Evolutionary conservation across 2,797 vertebrate genomes (phyloP).

Genomic region (Cacajao melanocephalus): DNA sequence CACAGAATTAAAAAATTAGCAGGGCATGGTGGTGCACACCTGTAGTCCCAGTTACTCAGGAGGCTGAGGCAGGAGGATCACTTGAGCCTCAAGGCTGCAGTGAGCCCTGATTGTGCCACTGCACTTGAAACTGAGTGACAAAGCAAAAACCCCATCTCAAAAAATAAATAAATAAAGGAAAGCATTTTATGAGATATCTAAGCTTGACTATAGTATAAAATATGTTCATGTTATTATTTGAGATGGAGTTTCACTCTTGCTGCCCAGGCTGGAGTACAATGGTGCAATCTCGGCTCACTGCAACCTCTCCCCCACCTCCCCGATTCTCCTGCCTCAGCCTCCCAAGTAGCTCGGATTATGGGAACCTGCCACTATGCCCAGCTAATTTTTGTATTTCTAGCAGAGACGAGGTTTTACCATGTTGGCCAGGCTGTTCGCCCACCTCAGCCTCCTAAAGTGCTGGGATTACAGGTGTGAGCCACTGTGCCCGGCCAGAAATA

Average conservation of each 20-base stretch:
- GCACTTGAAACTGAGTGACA: neutral
- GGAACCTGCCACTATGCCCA: accelerated
- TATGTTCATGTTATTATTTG: neutral
- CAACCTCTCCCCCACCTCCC: neutral
- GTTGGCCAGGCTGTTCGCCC: neutral
- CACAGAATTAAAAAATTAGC: neutral
- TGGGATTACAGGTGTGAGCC: neutral
- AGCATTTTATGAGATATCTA: neutral
- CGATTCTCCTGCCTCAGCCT: neutral
- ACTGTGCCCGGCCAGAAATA: neutral
- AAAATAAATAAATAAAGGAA: neutral
- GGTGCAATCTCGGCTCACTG: neutral
- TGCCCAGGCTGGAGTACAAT: neutral
- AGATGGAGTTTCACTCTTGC: neutral
- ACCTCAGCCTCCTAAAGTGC: no score
- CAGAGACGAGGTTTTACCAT: neutral
- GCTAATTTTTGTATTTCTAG: neutral
- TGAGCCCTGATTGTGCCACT: neutral
- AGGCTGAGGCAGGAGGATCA: neutral
- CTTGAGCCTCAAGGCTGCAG: neutral
- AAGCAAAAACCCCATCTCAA: neutral
- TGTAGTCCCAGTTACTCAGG: neutral
- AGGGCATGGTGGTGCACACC: neutral
- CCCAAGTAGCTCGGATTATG: neutral
- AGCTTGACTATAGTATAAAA: neutral